A percentile compares a stretch with the other conserved stretches of the same genome.
Conservation (phyloP, 1,140 invertebrate species). For the Brachionus calyciflorus region DNA sequence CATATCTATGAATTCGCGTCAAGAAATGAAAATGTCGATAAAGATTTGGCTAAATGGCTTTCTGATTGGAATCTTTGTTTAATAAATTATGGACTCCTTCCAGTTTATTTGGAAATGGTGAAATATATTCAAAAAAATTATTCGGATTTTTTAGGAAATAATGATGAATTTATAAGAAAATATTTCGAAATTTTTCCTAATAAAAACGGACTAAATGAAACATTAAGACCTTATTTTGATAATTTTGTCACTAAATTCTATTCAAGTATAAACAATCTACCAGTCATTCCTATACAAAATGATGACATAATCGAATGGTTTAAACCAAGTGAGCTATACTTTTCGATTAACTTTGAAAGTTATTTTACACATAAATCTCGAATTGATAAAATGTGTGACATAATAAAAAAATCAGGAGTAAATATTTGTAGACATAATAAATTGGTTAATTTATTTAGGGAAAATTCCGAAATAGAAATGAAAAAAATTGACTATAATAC, state of each 20-base stretch:
- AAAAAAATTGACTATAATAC: background rate
- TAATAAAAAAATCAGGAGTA: background rate
- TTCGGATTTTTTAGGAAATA: background rate
- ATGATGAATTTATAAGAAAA: background rate
- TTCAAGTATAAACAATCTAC: background rate
- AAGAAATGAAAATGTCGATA: slow-evolving; percentile 6
- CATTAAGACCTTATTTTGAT: background rate
- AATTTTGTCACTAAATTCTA: background rate
- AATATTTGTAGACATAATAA: slow-evolving; percentile 6
- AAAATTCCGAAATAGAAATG: background rate
- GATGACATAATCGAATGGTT: background rate
- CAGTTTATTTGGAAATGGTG: background rate
- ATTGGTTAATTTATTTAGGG: background rate
- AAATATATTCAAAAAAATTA: background rate
- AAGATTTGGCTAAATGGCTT: slow-evolving; percentile 15
- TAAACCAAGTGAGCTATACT: background rate
- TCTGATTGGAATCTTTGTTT: slow-evolving; percentile 11
- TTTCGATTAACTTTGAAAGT: background rate
- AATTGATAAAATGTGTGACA: background rate
- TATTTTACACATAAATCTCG: background rate
- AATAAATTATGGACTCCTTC: background rate
- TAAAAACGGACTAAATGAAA: background rate
- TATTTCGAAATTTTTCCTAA: slow-evolving; percentile 2
- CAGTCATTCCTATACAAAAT: background rate
- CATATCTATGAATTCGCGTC: background rate